phyloP scores from a whole-genome alignment of 37 sponge, comb jelly and placozoan genomes.

The Hormiphora californensis region DNA sequence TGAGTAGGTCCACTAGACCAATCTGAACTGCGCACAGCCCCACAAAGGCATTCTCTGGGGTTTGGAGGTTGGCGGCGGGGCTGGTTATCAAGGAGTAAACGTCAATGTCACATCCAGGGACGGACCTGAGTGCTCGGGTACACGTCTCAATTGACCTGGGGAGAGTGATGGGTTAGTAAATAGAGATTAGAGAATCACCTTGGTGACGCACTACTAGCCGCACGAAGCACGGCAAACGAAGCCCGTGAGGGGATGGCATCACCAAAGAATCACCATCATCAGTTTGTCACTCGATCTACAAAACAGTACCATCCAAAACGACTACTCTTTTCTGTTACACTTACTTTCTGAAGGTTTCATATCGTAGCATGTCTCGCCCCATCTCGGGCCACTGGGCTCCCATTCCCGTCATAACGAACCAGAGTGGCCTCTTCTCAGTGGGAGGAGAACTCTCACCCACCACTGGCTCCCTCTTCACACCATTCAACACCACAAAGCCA shows the following conservation, averaged over 20 bases:
- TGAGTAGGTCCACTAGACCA: constrained; percentile 55
- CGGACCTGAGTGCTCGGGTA: background rate
- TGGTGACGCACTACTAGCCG: too few relatives aligned
- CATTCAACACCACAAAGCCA: constrained; percentile 34
- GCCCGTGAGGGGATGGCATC: too few relatives aligned
- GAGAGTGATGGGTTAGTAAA: background rate
- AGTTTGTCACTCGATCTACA: too few relatives aligned
- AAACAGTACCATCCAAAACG: too few relatives aligned
- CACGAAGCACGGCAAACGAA: too few relatives aligned
- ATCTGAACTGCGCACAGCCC: constrained; percentile 48
- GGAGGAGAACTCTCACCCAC: constrained; percentile 6
- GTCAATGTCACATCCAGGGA: constrained; percentile 28
- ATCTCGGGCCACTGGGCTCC: constrained; percentile 63
- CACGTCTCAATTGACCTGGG: constrained; percentile 26
- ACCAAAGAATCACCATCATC: too few relatives aligned
- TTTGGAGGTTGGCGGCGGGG: constrained; percentile 8
- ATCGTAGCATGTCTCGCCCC: constrained; percentile 57
- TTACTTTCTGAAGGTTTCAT: constrained; percentile 45
- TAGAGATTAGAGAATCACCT: background rate
- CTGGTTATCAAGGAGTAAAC: background rate
- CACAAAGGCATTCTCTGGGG: constrained; percentile 31
- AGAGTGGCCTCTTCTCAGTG: constrained; percentile 38
- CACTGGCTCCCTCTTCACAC: constrained; percentile 33
- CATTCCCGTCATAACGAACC: constrained; percentile 59
- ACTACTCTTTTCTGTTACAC: background rate